These are phyloP conservation scores for Anneissia japonica DNA, from an alignment of 35 echinoderm and acorn worm genomes.

Conservation along the genomic window DNA sequence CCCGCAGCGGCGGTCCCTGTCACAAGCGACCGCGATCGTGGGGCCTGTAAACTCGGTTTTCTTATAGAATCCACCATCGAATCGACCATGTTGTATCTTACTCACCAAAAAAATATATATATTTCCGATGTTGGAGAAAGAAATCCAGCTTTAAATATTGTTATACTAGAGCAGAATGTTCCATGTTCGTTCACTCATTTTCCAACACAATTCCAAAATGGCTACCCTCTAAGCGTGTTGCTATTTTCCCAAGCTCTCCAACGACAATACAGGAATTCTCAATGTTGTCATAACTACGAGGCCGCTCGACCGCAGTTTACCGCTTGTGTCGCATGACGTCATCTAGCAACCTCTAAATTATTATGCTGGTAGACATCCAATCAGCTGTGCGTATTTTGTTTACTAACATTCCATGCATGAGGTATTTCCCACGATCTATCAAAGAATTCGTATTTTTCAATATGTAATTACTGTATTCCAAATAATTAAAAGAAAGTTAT, in stretches of 20 bases:
- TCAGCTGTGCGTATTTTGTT: not conserved
- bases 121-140: constrained; percentile 3
- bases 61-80: constrained; percentile 92
- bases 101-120: constrained; percentile 11
- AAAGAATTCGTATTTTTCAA: too few relatives aligned
- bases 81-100: constrained; percentile 51
- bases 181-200: not conserved
- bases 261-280: not conserved
- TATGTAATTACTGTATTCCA: too few relatives aligned
- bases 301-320: not conserved
- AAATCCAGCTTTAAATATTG: not conserved
- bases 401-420: too few relatives aligned
- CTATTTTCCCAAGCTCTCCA: not conserved
- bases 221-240: not conserved
- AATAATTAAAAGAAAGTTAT: too few relatives aligned
- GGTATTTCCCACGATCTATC: too few relatives aligned
- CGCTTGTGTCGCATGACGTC: not conserved
- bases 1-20: constrained; percentile 33
- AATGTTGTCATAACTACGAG: not conserved
- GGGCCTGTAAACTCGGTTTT: constrained; percentile 95
- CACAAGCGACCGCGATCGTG: constrained; percentile 86
- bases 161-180: not conserved
- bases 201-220: not conserved
- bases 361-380: not conserved
- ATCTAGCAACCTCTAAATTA: not conserved